These are phyloP conservation scores for Hyphantria cunea DNA, from an alignment of 1,140 invertebrate genomes.

Conservation along the genomic window DNA sequence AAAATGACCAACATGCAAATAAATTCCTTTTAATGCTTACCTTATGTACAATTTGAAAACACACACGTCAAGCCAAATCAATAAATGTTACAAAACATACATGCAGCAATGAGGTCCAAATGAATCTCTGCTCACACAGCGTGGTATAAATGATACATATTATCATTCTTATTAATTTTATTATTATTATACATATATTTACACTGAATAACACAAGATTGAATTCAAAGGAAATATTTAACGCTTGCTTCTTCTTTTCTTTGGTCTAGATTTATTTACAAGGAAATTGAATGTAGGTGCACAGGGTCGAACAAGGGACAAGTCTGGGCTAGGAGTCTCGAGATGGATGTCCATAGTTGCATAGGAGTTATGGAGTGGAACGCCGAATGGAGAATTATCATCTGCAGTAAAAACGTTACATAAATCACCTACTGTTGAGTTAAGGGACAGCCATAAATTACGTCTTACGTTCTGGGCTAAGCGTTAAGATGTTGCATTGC, in stretches of 20 bases:
- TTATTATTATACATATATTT: slow-evolving; percentile 30
- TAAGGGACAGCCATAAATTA: no score
- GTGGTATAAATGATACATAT: slow-evolving; percentile 34
- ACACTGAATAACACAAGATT: slow-evolving; percentile 10
- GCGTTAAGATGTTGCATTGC: no score
- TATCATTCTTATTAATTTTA: slow-evolving; percentile 43
- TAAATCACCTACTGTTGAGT: background rate
- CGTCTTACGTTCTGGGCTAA: no score
- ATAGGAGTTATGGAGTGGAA: slow-evolving; percentile 61
- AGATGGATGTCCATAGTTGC: slow-evolving; percentile 66
- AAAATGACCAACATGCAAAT: slow-evolving; percentile 27
- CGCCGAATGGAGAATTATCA: slow-evolving; percentile 40
- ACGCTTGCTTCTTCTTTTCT: slow-evolving; percentile 30
- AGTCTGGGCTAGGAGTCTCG: slow-evolving; percentile 32
- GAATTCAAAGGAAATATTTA: slow-evolving; percentile 4
- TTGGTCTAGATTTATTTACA: slow-evolving; percentile 33
- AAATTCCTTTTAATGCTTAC: slow-evolving; percentile 30
- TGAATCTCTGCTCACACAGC: slow-evolving; percentile 70
- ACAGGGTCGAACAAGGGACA: slow-evolving; percentile 5
- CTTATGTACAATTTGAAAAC: slow-evolving; percentile 44
- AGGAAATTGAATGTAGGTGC: slow-evolving; percentile 35
- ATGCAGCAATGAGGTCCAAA: slow-evolving; percentile 46
- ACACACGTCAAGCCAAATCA: slow-evolving; percentile 54
- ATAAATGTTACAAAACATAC: slow-evolving; percentile 50
- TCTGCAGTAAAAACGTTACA: slow-evolving; percentile 50